A percentile compares a stretch with the other conserved stretches of the same genome.
Conservation (phyloP, 1,140 invertebrate genomes). For the Galendromus occidentalis region DNA sequence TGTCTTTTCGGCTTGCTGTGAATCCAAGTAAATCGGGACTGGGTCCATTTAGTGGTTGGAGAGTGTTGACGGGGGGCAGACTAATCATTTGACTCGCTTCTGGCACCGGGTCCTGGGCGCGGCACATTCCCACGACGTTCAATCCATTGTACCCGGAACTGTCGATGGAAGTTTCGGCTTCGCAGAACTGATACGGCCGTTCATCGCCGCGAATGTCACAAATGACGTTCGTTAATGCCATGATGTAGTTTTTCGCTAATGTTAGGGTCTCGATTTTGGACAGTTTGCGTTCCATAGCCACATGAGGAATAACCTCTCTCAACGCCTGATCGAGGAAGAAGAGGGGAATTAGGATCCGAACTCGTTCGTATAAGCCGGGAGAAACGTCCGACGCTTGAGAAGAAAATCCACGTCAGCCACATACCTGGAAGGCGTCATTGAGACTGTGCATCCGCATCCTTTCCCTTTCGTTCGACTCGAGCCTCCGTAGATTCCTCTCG, state of each 20-base stretch:
- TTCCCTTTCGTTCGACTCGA: constrained; percentile 69
- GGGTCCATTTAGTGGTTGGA: constrained; percentile 3
- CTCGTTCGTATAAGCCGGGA: too few species aligned
- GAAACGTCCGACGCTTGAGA: too few species aligned
- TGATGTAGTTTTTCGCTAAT: constrained; percentile 74
- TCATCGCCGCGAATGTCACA: constrained; percentile 51
- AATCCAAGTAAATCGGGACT: constrained; percentile 4
- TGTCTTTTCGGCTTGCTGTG: neutral
- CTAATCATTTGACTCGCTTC: constrained; percentile 9
- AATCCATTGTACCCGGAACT: neutral
- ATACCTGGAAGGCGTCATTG: constrained; percentile 49
- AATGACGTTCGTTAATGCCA: constrained; percentile 67
- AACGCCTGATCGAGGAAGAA: constrained; percentile 39
- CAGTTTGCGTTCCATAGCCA: constrained; percentile 58
- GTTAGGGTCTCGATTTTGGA: constrained; percentile 68
- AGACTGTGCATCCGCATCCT: constrained; percentile 68
- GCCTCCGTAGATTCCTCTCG: constrained; percentile 52
- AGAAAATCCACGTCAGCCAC: too few species aligned
- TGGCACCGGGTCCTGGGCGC: neutral
- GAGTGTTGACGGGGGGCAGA: neutral
- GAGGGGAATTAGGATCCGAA: neutral
- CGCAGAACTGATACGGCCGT: constrained; percentile 34
- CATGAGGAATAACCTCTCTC: constrained; percentile 64
- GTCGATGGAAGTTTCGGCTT: neutral
- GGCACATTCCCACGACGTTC: neutral